Conservation (phyloP, 1,140 invertebrate species). For the Diabrotica virgifera region DNA sequence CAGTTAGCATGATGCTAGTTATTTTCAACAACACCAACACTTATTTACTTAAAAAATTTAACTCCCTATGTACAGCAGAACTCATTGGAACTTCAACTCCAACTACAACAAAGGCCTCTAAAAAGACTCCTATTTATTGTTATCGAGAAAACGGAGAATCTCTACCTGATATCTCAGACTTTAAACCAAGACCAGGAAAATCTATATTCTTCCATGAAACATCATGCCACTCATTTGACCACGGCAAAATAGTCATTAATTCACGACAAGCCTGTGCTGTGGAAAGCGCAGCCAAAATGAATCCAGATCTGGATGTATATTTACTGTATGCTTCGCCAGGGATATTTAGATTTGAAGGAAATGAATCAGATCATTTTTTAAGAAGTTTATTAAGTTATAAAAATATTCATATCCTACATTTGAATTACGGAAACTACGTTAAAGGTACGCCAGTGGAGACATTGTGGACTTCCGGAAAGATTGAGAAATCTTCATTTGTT, state of each 20-base stretch:
- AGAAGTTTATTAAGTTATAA: slow-evolving; percentile 51
- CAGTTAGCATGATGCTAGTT: no score
- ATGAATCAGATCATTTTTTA: slow-evolving; percentile 46
- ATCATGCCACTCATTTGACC: slow-evolving; percentile 47
- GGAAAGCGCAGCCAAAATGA: slow-evolving; percentile 62
- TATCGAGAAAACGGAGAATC: slow-evolving; percentile 20
- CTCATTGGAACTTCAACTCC: no score
- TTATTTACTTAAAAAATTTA: no score
- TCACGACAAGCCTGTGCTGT: slow-evolving; percentile 64
- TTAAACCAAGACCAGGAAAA: slow-evolving; percentile 32
- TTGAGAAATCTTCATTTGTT: slow-evolving; percentile 56
- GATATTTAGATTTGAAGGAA: slow-evolving; percentile 42
- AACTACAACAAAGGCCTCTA: no score
- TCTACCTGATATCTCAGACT: slow-evolving; percentile 35
- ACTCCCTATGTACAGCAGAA: no score
- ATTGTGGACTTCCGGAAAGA: slow-evolving; percentile 54
- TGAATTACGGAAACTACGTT: slow-evolving; percentile 58
- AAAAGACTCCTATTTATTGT: slow-evolving; percentile 13
- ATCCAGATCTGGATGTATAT: slow-evolving; percentile 58
- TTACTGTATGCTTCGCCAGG: slow-evolving; percentile 56
- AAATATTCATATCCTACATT: slow-evolving; percentile 58
- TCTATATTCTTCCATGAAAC: slow-evolving; percentile 48
- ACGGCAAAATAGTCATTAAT: slow-evolving; percentile 48
- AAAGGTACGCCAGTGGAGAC: slow-evolving; percentile 59
- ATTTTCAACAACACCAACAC: no score